Evolutionary conservation across 2,797 vertebrate species (phyloP).

Genomic region (Sternotherus odoratus): DNA sequence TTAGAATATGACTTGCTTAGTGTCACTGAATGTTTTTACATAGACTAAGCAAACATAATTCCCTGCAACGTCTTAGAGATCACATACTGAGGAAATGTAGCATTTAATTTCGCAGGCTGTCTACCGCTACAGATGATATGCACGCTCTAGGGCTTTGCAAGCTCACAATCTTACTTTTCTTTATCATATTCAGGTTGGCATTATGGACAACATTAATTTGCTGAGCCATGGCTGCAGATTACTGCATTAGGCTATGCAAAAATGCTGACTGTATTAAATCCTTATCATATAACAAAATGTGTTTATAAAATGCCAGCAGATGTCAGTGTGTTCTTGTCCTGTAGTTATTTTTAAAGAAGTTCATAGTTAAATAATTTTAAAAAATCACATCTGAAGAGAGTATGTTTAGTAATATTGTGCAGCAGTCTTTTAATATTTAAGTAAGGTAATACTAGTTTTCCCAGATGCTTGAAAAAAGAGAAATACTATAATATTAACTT

Average conservation of each 20-base stretch:
- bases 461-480: not conserved
- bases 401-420: not conserved
- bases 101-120: not conserved
- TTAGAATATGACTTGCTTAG: not conserved
- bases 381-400: not conserved
- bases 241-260: not conserved
- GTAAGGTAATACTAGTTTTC: not conserved
- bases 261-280: not conserved
- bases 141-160: not conserved
- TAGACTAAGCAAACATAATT: slow-evolving; percentile 33
- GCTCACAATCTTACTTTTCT: not conserved
- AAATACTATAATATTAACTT: not conserved
- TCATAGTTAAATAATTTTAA: not conserved
- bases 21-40: slow-evolving; percentile 11
- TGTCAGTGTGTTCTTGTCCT: slow-evolving; percentile 81
- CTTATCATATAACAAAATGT: slow-evolving; percentile 22
- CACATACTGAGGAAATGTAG: not conserved
- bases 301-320: slow-evolving; percentile 79
- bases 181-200: not conserved
- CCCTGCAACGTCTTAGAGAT: not conserved
- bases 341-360: slow-evolving; percentile 15
- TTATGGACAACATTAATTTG: not conserved
- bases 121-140: not conserved
- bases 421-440: not conserved
- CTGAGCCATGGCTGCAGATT: not conserved